phyloP scores from a whole-genome alignment of 1,140 invertebrate genomes.

The Conopomorpha cramerella region DNA sequence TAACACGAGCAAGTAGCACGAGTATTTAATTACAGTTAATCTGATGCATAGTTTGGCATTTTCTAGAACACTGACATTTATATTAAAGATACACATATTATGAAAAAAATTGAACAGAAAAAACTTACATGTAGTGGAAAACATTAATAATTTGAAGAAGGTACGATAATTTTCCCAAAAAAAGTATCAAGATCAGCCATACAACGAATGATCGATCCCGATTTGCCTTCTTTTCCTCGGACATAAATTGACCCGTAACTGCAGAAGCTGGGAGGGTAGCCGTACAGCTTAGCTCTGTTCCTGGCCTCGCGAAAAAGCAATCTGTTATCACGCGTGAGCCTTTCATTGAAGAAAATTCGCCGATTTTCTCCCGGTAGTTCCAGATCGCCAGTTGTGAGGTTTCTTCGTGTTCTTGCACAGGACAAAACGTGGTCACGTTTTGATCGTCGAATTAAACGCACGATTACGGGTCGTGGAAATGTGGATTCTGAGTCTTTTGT shows the following conservation, averaged over 20 bases:
- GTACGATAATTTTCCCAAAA: too few species aligned
- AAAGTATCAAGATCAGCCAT: too few species aligned
- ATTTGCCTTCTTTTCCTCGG: neutral
- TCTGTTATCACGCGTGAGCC: slow-evolving; percentile 4
- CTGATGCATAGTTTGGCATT: too few species aligned
- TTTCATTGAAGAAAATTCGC: slow-evolving; percentile 4
- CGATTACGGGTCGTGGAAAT: slow-evolving; percentile 3
- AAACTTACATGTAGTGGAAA: too few species aligned
- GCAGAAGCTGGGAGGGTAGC: neutral
- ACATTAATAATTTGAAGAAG: too few species aligned
- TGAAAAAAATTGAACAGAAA: too few species aligned
- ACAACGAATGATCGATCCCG: too few species aligned
- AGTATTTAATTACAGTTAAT: too few species aligned
- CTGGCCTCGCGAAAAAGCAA: slow-evolving; percentile 3
- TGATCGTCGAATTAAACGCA: neutral
- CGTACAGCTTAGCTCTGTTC: neutral
- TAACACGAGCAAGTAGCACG: too few species aligned
- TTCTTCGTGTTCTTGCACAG: neutral
- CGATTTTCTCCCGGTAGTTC: slow-evolving; percentile 1
- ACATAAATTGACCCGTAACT: slow-evolving; percentile 2
- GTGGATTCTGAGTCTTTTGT: too few species aligned
- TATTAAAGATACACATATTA: too few species aligned
- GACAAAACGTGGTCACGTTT: slow-evolving; percentile 5
- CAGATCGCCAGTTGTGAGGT: slow-evolving; percentile 1
- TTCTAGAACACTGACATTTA: too few species aligned